Percentiles rank a stretch among this genome's conserved stretches.
These are phyloP conservation scores for Byasa hedistus DNA, from an alignment of 2,888 invertebrate species.

Conservation along the genomic window DNA sequence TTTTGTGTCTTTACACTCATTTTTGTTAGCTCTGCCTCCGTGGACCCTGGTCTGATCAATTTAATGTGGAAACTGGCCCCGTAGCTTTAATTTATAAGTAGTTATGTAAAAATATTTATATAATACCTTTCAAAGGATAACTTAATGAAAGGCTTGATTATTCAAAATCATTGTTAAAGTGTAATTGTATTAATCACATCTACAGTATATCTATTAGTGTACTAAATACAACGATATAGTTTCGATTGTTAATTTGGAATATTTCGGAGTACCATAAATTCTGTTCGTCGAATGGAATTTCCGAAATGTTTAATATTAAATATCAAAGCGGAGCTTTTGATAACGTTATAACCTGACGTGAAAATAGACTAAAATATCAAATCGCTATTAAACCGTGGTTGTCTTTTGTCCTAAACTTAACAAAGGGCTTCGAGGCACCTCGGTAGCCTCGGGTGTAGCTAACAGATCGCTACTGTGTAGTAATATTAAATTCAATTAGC, in stretches of 20 bases:
- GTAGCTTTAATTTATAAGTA: too few species aligned
- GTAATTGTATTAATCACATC: background rate
- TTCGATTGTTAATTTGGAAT: background rate
- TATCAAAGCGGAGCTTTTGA: background rate
- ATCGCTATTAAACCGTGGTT: background rate
- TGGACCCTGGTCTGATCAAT: too few species aligned
- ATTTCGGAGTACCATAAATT: background rate
- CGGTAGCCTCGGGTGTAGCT: background rate
- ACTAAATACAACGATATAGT: background rate
- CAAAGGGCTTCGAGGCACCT: background rate
- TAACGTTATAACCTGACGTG: background rate
- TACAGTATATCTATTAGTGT: background rate
- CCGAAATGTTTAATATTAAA: conserved; percentile 2
- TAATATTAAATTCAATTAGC: background rate
- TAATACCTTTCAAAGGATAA: background rate
- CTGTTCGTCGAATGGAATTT: conserved; percentile 1
- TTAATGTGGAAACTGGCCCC: too few species aligned
- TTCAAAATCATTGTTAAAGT: too few species aligned
- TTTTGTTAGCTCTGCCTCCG: too few species aligned
- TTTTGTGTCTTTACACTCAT: too few species aligned
- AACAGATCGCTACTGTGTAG: background rate
- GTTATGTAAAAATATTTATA: too few species aligned
- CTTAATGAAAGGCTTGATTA: background rate
- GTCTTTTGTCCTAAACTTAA: background rate
- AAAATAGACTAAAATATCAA: background rate